Evolutionary conservation across 2,888 invertebrate genomes (phyloP).

Genomic region (Acanthococcus lagerstroemiae): DNA sequence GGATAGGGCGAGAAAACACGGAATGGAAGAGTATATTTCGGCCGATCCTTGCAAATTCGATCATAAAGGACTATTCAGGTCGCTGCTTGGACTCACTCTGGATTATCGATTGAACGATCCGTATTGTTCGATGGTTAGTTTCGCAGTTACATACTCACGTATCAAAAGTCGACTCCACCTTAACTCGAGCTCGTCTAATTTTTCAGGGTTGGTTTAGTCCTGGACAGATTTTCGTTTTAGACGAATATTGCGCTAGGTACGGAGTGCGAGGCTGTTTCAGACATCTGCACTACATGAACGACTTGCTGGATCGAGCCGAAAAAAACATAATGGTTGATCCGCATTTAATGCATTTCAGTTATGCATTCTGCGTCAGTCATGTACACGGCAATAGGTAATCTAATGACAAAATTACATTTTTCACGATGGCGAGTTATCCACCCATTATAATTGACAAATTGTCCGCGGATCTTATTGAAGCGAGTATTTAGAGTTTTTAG

Average conservation of each 20-base stretch:
- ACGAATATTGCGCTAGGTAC: slow-evolving; percentile 95
- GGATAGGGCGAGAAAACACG: slow-evolving; percentile 93
- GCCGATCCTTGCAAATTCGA: slow-evolving; percentile 98
- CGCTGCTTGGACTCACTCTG: slow-evolving; percentile 82
- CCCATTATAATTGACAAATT: no score
- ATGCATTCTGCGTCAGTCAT: slow-evolving; percentile 98
- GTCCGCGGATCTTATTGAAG: no score
- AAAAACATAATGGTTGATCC: slow-evolving; percentile 91
- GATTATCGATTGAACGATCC: slow-evolving; percentile 94
- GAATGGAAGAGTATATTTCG: slow-evolving; percentile 98
- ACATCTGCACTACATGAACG: slow-evolving; percentile 90
- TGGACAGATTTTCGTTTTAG: slow-evolving; percentile 95
- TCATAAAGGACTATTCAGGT: slow-evolving; percentile 84
- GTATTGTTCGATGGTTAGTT: slow-evolving; percentile 89
- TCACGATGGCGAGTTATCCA: no score
- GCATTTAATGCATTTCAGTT: slow-evolving; percentile 96
- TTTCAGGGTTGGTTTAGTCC: slow-evolving; percentile 97
- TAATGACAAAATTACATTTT: not conserved
- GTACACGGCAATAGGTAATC: slow-evolving; percentile 95
- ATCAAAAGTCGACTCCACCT: not conserved
- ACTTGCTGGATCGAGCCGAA: slow-evolving; percentile 89
- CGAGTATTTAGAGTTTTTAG: no score
- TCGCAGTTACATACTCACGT: not conserved
- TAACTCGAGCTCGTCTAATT: not conserved
- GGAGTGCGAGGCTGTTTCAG: slow-evolving; percentile 95